Percentiles rank a stretch among this genome's conserved stretches.
Conservation (phyloP, 1,140 invertebrate genomes). For the Cryptotermes secundus region DNA sequence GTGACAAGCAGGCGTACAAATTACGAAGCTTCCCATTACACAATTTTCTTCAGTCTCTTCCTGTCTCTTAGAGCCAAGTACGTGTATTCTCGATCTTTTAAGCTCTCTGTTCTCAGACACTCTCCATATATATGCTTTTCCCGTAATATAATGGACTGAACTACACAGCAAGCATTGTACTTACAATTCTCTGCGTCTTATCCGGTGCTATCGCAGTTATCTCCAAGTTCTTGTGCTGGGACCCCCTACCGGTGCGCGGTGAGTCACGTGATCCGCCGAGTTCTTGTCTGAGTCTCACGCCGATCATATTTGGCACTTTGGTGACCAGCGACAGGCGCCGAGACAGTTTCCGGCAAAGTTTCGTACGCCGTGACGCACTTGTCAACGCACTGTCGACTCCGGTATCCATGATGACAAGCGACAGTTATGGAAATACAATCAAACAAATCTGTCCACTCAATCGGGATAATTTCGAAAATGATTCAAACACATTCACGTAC, state of each 20-base stretch:
- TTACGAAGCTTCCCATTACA: no score
- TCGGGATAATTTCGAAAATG: not conserved
- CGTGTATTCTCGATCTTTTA: no score
- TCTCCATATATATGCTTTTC: no score
- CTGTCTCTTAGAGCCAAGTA: no score
- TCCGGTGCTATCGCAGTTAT: conserved; percentile 55
- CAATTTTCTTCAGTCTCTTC: no score
- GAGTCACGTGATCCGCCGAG: conserved; percentile 35
- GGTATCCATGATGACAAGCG: not conserved
- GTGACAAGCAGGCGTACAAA: no score
- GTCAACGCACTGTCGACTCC: not conserved
- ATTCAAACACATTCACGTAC: no score
- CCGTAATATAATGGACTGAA: no score
- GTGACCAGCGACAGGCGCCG: conserved; percentile 54
- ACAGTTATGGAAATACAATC: not conserved
- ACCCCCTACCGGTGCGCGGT: conserved; percentile 38
- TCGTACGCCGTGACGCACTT: conserved; percentile 44
- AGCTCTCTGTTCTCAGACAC: no score
- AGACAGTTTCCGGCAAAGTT: conserved; percentile 51
- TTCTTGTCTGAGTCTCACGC: conserved; percentile 37
- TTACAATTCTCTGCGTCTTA: conserved; percentile 54
- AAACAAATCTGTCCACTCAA: not conserved
- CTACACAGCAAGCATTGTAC: conserved; percentile 35
- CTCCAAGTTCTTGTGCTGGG: conserved; percentile 47
- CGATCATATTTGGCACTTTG: conserved; percentile 51